These are phyloP conservation scores for Heterodera filipjevi DNA, from an alignment of 2,888 invertebrate genomes.

Conservation along the genomic window DNA sequence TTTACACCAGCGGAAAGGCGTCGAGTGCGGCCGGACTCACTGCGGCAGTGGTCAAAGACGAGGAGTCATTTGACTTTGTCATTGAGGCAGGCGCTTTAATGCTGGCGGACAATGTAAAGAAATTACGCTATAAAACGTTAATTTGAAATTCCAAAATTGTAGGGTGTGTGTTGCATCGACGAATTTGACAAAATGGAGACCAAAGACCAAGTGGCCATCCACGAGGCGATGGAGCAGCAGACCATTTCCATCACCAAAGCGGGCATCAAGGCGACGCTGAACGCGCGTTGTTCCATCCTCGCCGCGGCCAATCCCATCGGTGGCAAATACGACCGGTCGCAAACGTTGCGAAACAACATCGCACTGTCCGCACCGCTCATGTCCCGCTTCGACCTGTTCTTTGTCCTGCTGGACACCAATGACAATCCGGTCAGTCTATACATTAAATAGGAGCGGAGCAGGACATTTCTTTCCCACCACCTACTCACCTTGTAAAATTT, in stretches of 20 bases:
- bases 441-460: too few species aligned
- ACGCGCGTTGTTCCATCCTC: slow-evolving; percentile 93
- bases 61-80: slow-evolving; percentile 96
- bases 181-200: slow-evolving; percentile 99
- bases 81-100: slow-evolving; percentile 99
- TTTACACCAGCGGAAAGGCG: slow-evolving; percentile 98
- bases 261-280: slow-evolving; percentile 81
- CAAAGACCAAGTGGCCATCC: slow-evolving; percentile 95
- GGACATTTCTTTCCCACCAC: too few species aligned
- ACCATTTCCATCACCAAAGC: slow-evolving; percentile 94
- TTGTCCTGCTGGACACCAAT: slow-evolving; percentile 94
- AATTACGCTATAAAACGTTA: too few species aligned
- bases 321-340: slow-evolving; percentile 83
- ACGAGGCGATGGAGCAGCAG: slow-evolving; percentile 99
- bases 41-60: slow-evolving; percentile 95
- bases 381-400: slow-evolving; percentile 98
- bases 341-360: slow-evolving; percentile 44
- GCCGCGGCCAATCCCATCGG: slow-evolving; percentile 97
- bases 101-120: slow-evolving; percentile 87
- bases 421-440: slow-evolving; percentile 75
- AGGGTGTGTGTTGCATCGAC: slow-evolving; percentile 84
- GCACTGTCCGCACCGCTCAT: slow-evolving; percentile 92
- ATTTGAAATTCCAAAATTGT: background rate
- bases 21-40: slow-evolving; percentile 93
- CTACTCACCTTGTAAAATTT: too few species aligned